Evolutionary conservation across 2,113 vertebrate genomes (phyloP).

Genomic region (Menura novaehollandiae): DNA sequence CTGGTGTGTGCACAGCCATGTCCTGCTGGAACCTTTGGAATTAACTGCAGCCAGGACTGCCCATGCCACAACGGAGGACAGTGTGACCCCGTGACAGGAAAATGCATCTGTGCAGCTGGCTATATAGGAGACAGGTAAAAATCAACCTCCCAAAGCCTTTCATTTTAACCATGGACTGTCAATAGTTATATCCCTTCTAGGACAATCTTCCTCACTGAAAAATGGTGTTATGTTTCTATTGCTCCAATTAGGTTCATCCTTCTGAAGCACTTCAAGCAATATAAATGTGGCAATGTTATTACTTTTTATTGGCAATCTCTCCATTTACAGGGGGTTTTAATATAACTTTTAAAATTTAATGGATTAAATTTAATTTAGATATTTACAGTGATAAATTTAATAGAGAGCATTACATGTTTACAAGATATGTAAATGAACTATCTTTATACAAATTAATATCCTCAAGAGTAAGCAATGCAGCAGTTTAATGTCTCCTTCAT

Average conservation of each 20-base stretch:
- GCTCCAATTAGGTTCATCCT: constrained; percentile 49
- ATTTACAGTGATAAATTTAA: constrained; percentile 69
- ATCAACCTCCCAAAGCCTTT: not conserved
- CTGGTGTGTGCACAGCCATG: constrained; percentile 95
- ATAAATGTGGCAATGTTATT: constrained; percentile 41
- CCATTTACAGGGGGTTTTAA: constrained; percentile 39
- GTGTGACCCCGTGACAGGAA: constrained; percentile 91
- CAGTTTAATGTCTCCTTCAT: constrained; percentile 19
- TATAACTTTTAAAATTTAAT: constrained; percentile 62
- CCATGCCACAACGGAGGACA: constrained; percentile 94
- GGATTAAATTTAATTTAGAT: constrained; percentile 71
- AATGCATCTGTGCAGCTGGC: constrained; percentile 89
- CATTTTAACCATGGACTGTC: not conserved
- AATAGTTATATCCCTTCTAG: constrained; percentile 15
- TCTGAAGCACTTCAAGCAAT: constrained; percentile 30
- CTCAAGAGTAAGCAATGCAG: constrained; percentile 52
- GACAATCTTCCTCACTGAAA: not conserved
- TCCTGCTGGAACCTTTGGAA: constrained; percentile 87
- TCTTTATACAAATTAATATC: constrained; percentile 66
- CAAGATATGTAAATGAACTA: constrained; percentile 69
- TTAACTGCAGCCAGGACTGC: constrained; percentile 96
- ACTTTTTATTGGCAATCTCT: constrained; percentile 50
- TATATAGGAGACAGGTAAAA: constrained; percentile 93
- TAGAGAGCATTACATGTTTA: constrained; percentile 63
- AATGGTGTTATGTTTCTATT: not conserved